A percentile compares a stretch with the other conserved stretches of the same genome.
These are phyloP conservation scores for Pelusios castaneus DNA, from an alignment of 2,113 vertebrate genomes.

Conservation along the genomic window DNA sequence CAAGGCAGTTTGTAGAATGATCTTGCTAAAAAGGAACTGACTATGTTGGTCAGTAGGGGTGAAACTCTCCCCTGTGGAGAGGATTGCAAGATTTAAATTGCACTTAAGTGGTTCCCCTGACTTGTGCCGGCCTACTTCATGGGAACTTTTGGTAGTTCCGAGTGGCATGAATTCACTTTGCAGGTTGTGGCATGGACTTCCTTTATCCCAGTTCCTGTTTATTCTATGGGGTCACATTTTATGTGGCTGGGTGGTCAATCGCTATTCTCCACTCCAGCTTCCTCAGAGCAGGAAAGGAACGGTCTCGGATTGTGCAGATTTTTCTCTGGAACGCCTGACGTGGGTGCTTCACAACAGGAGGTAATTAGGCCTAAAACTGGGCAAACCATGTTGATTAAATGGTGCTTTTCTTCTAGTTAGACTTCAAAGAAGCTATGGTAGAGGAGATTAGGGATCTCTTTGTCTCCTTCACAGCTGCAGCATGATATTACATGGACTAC, in stretches of 20 bases:
- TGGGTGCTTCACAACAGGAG: neutral
- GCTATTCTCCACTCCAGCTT: neutral
- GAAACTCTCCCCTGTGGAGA: neutral
- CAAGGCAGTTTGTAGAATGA: neutral
- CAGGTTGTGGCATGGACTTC: neutral
- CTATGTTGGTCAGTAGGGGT: neutral
- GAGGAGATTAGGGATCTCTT: neutral
- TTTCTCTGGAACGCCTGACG: neutral
- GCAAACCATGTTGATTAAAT: neutral
- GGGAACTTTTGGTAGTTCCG: neutral
- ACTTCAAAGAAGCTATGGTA: conserved; percentile 22
- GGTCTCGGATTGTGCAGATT: neutral
- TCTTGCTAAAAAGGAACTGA: neutral
- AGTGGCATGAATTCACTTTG: neutral
- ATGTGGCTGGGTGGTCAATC: no score
- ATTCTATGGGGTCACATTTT: neutral
- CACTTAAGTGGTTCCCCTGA: neutral
- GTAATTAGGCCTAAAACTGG: neutral
- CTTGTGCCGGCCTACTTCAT: neutral
- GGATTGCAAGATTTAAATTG: neutral
- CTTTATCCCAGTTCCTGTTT: neutral
- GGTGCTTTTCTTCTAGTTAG: conserved; percentile 5
- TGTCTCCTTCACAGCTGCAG: neutral
- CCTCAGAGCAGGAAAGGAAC: neutral
- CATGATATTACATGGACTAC: neutral